Base-by-base conservation (phyloP, 2,888 invertebrate genomes). In the Isoperla grammatica region DNA sequence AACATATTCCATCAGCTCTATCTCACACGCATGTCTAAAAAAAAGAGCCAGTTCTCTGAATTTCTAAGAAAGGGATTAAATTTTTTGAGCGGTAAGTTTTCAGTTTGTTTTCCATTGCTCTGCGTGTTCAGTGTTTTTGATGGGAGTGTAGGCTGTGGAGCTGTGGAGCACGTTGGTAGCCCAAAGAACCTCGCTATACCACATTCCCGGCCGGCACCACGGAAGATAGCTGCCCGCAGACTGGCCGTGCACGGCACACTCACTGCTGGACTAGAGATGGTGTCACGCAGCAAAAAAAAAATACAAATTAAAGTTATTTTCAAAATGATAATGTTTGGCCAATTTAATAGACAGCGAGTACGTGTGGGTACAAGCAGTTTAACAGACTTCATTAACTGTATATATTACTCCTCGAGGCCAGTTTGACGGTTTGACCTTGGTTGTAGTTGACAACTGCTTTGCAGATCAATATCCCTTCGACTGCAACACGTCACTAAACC, bases 201-300 rank as follows among this genome's bases (percentile, higher is more conserved):
- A 56, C 63, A 63, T 63, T 63, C 63, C 60, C 60, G 37, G 46
- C 57, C 39, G 57, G 40, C 63, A 61, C 61, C 61, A 61, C 37
- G 53, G 57, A 61, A 54, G 57, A 15, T 17, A 43, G 56, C 56
- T 56, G 46, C 29, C 40, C 45, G 17, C 45, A 19, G 17, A 45
- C 17, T 19, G 12, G 2, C 46, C 4, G 20, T 46, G 8, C 46
- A 19, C 46, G 15, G 46, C 46, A 22, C 43, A 13, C 8, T 15
- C 17, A 13, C 17, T 43, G 20, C 43, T 43, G 15, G 43, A n/a
- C n/a, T n/a, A n/a, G n/a, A n/a, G 11, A 37, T 11, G 11, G 8
- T n/a, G n/a, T n/a, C n/a, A n/a, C n/a, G 11, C 11, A 11, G 8
- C 37, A 37, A 37, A 6, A 37, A 40, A 40, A 15, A 40, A 40